These are phyloP conservation scores for Cactoblastis cactorum DNA, from an alignment of 2,888 invertebrate species.

Conservation along the genomic window DNA sequence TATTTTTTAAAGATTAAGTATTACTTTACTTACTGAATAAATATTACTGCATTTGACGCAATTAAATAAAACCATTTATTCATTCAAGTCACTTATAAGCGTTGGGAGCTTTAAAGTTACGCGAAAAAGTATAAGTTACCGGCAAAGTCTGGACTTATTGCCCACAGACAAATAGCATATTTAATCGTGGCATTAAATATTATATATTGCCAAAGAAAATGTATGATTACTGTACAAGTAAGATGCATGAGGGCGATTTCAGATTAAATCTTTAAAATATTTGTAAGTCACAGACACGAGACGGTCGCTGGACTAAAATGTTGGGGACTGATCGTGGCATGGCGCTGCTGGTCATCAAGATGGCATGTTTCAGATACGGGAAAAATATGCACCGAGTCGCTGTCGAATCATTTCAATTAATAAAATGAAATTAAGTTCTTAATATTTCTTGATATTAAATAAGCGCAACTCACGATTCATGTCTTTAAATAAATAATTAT, in stretches of 20 bases:
- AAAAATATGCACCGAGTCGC: neutral
- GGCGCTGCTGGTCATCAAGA: neutral
- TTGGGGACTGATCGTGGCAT: neutral
- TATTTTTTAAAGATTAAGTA: no score
- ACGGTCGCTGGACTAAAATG: neutral
- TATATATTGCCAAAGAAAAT: neutral
- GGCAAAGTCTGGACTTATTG: neutral
- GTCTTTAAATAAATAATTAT: no score
- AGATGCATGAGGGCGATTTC: neutral
- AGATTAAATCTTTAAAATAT: constrained; percentile 8
- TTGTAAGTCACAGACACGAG: neutral
- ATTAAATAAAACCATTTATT: no score
- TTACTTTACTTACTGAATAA: no score
- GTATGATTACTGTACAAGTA: neutral
- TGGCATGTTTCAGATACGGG: neutral
- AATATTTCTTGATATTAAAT: neutral
- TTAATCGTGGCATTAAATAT: neutral
- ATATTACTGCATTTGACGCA: no score
- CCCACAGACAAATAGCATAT: no score
- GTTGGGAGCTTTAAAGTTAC: no score
- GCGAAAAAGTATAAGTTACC: neutral
- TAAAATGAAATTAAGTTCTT: no score
- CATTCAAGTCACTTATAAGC: no score
- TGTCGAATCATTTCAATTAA: neutral
- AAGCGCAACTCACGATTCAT: neutral